These are phyloP conservation scores for Epinotia ramella DNA, from an alignment of 2,888 invertebrate species.

Conservation along the genomic window DNA sequence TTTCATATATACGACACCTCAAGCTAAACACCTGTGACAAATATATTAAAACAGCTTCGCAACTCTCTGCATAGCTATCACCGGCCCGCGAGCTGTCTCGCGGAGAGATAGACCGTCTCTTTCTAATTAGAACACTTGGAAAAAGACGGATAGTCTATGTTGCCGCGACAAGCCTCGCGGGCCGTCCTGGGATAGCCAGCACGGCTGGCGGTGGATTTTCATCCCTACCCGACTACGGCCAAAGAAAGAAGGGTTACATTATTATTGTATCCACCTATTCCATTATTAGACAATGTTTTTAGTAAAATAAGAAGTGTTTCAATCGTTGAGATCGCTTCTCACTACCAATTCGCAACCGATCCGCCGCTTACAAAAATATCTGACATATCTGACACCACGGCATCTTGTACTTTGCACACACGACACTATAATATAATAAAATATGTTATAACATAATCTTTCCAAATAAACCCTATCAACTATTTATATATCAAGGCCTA, in stretches of 20 bases:
- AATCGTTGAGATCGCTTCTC: conserved; percentile 25
- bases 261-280: conserved; percentile 3
- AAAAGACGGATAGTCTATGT: no score
- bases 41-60: no score
- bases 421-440: conserved; percentile 42
- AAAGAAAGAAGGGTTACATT: not conserved
- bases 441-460: conserved; percentile 46
- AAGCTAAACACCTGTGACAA: no score
- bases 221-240: not conserved
- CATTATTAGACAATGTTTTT: not conserved
- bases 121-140: no score
- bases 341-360: not conserved
- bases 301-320: not conserved
- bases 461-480: conserved; percentile 39
- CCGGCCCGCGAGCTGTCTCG: no score
- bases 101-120: no score
- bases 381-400: conserved; percentile 6
- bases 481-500: conserved; percentile 43
- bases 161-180: no score
- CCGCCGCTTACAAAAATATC: conserved; percentile 33
- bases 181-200: no score
- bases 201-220: no score
- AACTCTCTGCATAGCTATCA: no score
- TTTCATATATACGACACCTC: no score
- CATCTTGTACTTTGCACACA: conserved; percentile 42